phyloP scores from a whole-genome alignment of 2,888 invertebrate species.

The Odontocolon sp. region DNA sequence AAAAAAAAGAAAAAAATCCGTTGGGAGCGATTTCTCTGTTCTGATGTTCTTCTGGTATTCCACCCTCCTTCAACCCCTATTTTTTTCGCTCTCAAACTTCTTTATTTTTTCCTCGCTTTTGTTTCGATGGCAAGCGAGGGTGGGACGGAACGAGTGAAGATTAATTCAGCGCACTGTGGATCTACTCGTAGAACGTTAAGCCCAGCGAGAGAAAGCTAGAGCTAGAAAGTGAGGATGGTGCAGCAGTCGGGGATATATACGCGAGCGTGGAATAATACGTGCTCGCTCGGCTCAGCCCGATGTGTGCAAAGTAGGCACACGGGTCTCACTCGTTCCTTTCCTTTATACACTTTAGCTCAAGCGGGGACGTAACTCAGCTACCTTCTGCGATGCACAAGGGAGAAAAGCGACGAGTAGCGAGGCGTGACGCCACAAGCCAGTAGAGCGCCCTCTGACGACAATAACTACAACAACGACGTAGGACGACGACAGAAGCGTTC shows the following conservation, averaged over 20 bases:
- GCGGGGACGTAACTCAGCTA: conserved; percentile 15
- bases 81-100: not conserved
- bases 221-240: conserved; percentile 14
- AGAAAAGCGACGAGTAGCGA: conserved; percentile 28
- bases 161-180: conserved; percentile 33
- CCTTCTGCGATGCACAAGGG: conserved; percentile 12
- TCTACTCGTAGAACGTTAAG: conserved; percentile 9
- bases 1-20: not conserved
- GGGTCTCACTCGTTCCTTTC: not conserved
- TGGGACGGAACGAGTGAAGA: conserved; percentile 41
- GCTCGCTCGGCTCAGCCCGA: conserved; percentile 27
- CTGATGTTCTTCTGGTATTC: not conserved
- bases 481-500: not conserved
- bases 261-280: conserved; percentile 35
- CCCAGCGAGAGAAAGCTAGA: conserved; percentile 18
- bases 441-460: not conserved
- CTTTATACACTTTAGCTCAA: conserved; percentile 41
- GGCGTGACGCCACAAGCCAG: not conserved
- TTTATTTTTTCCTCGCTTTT: conserved; percentile 8
- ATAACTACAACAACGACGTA: conserved; percentile 13
- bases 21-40: conserved; percentile 11
- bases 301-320: conserved; percentile 43
- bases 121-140: not conserved
- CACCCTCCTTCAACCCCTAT: not conserved
- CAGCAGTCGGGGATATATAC: conserved; percentile 10